Conservation (phyloP, 2,797 vertebrate genomes). For the Xenentodon cancila region DNA sequence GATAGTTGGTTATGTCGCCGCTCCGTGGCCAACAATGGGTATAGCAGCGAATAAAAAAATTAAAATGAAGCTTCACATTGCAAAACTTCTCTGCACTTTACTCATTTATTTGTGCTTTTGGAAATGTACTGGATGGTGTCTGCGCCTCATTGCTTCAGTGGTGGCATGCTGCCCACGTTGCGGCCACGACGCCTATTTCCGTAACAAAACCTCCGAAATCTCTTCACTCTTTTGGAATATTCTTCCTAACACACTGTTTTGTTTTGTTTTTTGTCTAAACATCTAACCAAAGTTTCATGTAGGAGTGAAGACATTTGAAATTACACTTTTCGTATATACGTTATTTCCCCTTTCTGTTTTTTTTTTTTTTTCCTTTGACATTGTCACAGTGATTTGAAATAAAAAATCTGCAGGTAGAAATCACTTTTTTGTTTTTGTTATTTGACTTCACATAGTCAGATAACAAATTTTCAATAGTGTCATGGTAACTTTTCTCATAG, state of each 20-base stretch:
- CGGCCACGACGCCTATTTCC: neutral
- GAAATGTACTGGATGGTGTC: conserved; percentile 71
- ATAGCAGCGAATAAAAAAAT: neutral
- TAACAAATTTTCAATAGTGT: conserved; percentile 30
- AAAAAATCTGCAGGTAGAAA: conserved; percentile 5
- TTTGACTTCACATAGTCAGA: conserved; percentile 60
- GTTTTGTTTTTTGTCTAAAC: neutral
- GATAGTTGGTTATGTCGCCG: neutral
- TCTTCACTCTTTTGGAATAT: conserved; percentile 66
- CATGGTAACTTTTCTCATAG: neutral
- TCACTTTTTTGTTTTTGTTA: conserved; percentile 31
- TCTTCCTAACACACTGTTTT: neutral
- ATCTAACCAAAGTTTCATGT: neutral
- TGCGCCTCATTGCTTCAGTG: conserved; percentile 35
- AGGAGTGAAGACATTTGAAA: conserved; percentile 72
- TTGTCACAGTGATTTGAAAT: neutral
- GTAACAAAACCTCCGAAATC: conserved; percentile 36
- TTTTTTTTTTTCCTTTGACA: neutral
- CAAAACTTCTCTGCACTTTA: neutral
- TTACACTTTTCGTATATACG: neutral
- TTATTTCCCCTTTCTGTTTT: conserved; percentile 6
- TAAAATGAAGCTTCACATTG: neutral
- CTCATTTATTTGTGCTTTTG: conserved; percentile 33
- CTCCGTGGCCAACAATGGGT: neutral
- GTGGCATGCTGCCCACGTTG: conserved; percentile 48